phyloP scores from a whole-genome alignment of 2,113 vertebrate genomes.

The Rhizomys pruinosus region DNA sequence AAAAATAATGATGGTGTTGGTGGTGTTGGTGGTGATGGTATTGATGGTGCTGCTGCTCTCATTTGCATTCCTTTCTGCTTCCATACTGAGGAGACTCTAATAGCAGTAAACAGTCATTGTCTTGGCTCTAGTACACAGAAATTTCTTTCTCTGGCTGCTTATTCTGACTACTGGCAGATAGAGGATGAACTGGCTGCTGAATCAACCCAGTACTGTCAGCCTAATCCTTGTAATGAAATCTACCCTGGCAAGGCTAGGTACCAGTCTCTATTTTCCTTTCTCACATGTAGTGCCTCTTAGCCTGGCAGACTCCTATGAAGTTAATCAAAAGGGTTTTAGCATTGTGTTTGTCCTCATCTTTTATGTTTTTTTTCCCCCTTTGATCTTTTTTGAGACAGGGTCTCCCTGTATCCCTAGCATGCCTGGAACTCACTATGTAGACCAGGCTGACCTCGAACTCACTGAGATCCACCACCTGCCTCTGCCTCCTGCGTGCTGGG shows the following conservation, averaged over 20 bases:
- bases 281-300: background rate
- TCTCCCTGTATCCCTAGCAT: no score
- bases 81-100: background rate
- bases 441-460: no score
- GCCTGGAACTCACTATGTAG: no score
- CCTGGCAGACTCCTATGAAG: background rate
- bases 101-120: background rate
- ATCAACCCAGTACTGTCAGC: conserved; percentile 78
- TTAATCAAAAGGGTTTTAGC: conserved; percentile 1
- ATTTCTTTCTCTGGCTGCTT: conserved; percentile 72
- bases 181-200: conserved; percentile 68
- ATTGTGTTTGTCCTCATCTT: no score
- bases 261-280: background rate
- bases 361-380: no score
- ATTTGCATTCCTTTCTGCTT: background rate
- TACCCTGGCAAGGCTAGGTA: conserved; percentile 56
- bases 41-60: background rate
- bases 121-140: conserved; percentile 56
- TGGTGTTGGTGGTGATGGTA: background rate
- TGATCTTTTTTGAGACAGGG: no score
- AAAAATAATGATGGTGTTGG: no score
- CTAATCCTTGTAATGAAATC: conserved; percentile 71
- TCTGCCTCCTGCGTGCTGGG: no score
- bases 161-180: conserved; percentile 72
- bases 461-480: no score